phyloP scores from a whole-genome alignment of 2,888 invertebrate species.

The Drosophila longiperda region DNA sequence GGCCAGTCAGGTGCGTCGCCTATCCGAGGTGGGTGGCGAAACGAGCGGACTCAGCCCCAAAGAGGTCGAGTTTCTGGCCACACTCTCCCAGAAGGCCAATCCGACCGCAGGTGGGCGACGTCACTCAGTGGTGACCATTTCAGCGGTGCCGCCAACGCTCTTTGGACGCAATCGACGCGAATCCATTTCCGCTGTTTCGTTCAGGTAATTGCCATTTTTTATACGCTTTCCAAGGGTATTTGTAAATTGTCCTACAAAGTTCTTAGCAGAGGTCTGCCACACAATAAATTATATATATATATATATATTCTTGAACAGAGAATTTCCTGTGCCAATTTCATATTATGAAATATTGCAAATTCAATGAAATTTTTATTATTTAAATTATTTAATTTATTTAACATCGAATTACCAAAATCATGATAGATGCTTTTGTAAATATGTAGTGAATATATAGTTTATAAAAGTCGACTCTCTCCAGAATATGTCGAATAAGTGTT shows the following conservation, averaged over 20 bases:
- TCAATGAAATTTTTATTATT: too few relatives aligned
- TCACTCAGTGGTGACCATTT: slow-evolving; percentile 94
- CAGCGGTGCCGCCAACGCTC: slow-evolving; percentile 91
- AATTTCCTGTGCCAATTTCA: too few relatives aligned
- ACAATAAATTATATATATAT: neutral
- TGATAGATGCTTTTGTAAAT: too few relatives aligned
- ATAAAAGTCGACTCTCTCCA: neutral
- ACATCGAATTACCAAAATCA: too few relatives aligned
- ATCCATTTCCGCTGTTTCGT: slow-evolving; percentile 91
- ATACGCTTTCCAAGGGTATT: neutral
- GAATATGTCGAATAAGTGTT: neutral
- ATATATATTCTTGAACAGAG: too few relatives aligned
- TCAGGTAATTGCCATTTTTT: slow-evolving; percentile 77
- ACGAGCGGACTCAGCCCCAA: slow-evolving; percentile 90
- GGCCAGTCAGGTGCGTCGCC: slow-evolving; percentile 93
- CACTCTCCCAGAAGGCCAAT: slow-evolving; percentile 88
- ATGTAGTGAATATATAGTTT: neutral
- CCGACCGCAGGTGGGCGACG: slow-evolving; percentile 91
- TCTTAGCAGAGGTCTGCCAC: neutral
- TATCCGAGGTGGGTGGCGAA: slow-evolving; percentile 92
- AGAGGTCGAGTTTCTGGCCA: slow-evolving; percentile 94
- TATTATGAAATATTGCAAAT: too few relatives aligned
- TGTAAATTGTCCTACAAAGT: neutral
- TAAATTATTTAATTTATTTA: too few relatives aligned
- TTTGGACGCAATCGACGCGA: slow-evolving; percentile 93